Base-by-base conservation (phyloP, 2,797 vertebrate species). In the Lepidocolaptes lacrymiger region DNA sequence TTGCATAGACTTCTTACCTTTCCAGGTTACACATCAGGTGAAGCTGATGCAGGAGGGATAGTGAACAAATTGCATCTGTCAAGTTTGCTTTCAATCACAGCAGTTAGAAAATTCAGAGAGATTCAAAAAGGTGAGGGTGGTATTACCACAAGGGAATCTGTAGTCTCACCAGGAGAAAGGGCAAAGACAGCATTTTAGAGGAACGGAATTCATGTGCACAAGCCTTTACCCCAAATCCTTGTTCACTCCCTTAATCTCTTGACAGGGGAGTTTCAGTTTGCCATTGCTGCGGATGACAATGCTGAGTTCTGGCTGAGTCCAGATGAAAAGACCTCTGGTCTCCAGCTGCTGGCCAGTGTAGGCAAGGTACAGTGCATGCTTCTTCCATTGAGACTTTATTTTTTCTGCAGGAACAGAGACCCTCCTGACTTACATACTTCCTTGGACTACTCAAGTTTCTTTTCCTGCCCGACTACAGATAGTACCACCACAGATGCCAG, bases 241-340 rank as follows among this genome's bases (percentile, higher is more conserved):
- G 2, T 88, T 91, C 20, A 96, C 22, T 55, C 86, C 48, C 46
- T 87, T 32, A 64, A 26, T 90, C 72, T 95, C 87, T 97, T 4
- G 1, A 52, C 96, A 99, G 99, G 99, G 74, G 98, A 98, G 48
- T 98, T 99, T 96, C 98, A 99, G 95, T 99, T 99, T 97, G 99
- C 99, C 51, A 95, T 99, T 77, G 98, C 99, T 85, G 99, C 99
- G 1, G 98, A 99, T 69, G 98, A 99, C 98, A 99, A 99, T 86
- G 99, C 99, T 2, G 99, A 99, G 82, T 98, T 99, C 93, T 99
- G 99, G 99, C 98, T 99, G 94, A 99, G 99, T 90, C 79, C 66
- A 12, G 97, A 99, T 39, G 98, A 99, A 39, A 98, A 97, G 87
- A 98, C 98, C 23, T 96, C 98, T 23, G 98, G 98, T 74, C 84